phyloP scores from a whole-genome alignment of 2,113 vertebrate species.

The Coptodon rendalli region DNA sequence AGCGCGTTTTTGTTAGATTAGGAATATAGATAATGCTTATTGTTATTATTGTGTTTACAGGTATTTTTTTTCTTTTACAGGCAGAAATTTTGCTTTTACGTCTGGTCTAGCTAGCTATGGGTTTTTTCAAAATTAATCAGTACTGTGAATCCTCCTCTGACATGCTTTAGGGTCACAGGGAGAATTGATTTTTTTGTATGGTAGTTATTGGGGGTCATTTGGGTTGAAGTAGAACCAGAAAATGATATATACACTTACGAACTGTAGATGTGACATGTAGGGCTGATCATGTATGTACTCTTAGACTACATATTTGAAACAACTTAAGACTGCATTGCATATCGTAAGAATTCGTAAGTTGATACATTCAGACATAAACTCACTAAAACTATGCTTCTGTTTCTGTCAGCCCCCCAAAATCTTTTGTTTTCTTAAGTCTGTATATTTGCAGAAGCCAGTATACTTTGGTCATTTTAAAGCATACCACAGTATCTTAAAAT shows the following conservation, averaged over 20 bases:
- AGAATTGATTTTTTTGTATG: fast-evolving
- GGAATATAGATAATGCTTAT: background rate
- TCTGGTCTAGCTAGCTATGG: background rate
- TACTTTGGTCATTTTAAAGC: background rate
- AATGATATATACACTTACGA: background rate
- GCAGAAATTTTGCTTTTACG: background rate
- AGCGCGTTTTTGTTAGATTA: fast-evolving
- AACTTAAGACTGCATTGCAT: background rate
- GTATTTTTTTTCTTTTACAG: background rate
- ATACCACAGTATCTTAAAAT: background rate
- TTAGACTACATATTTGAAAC: background rate
- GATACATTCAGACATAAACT: background rate
- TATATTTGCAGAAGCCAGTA: background rate
- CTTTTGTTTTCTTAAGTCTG: background rate
- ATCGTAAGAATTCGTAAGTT: background rate
- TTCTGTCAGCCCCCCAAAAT: background rate
- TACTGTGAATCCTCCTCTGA: background rate
- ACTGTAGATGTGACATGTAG: background rate
- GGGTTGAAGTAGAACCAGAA: background rate
- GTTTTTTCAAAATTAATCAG: background rate
- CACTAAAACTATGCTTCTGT: background rate
- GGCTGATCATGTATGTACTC: background rate
- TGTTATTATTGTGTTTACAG: background rate
- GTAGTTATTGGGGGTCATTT: background rate
- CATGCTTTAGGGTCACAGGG: background rate